Evolutionary conservation across 2,113 vertebrate genomes (phyloP).

Genomic region (Morone chrysops): DNA sequence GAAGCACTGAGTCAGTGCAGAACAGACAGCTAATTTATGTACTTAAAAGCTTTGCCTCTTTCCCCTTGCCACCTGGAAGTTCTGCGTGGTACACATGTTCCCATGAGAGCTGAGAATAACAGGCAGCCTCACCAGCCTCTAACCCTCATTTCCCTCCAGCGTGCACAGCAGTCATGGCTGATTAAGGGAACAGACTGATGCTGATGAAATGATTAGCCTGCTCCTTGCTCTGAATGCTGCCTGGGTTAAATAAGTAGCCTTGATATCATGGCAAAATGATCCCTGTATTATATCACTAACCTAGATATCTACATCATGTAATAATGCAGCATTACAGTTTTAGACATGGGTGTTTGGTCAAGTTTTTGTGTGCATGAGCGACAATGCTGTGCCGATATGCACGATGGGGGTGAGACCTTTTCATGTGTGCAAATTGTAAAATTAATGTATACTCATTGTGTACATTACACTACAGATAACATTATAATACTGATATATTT

Average conservation of each 20-base stretch:
- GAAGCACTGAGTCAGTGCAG: conserved; percentile 50
- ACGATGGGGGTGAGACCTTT: not conserved
- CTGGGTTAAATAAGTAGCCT: conserved; percentile 25
- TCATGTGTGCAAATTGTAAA: too few species aligned
- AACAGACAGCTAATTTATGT: conserved; percentile 65
- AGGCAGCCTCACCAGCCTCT: conserved; percentile 45
- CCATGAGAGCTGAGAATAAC: conserved; percentile 38
- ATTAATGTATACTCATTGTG: too few species aligned
- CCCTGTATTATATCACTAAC: conserved; percentile 52
- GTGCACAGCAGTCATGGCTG: conserved; percentile 43
- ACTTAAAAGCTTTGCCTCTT: conserved; percentile 68
- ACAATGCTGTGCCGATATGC: not conserved
- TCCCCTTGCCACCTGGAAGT: conserved; percentile 40
- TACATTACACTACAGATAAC: too few species aligned
- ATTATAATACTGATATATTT: not conserved
- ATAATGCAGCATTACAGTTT: conserved; percentile 36
- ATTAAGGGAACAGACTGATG: conserved; percentile 51
- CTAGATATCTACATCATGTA: conserved; percentile 54
- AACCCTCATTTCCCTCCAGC: conserved; percentile 40
- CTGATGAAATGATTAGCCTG: conserved; percentile 68
- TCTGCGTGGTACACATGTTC: conserved; percentile 49
- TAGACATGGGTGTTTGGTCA: conserved; percentile 2
- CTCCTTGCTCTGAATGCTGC: conserved; percentile 27
- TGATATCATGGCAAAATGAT: conserved; percentile 15
- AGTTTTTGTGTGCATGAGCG: conserved; percentile 6